phyloP scores from a whole-genome alignment of 2,113 vertebrate species.

The Xiphorhynchus elegans region DNA sequence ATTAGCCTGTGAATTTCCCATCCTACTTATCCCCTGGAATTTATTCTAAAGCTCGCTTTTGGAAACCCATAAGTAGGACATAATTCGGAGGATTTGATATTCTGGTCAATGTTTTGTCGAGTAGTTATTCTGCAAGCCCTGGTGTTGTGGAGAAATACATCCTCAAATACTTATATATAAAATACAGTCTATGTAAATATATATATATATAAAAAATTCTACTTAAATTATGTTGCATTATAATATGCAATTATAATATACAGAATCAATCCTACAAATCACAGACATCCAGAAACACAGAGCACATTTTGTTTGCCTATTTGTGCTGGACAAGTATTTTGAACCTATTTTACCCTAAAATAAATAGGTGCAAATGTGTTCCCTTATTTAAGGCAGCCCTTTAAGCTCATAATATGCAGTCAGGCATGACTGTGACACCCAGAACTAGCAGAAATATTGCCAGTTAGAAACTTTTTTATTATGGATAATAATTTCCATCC shows the following conservation, averaged over 20 bases:
- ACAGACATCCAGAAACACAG: background rate
- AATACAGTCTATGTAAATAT: fast-evolving
- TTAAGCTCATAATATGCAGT: fast-evolving
- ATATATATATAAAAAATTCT: background rate
- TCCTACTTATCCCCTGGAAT: conserved; percentile 74
- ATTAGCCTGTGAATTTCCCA: conserved; percentile 45
- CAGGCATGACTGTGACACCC: background rate
- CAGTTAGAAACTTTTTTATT: background rate
- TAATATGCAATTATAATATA: too few species aligned
- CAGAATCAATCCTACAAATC: background rate
- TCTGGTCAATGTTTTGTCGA: conserved; percentile 56
- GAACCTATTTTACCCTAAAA: background rate
- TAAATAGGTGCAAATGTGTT: fast-evolving
- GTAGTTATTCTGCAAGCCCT: conserved; percentile 35
- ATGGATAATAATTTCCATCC: background rate
- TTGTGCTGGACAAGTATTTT: background rate
- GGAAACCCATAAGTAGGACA: conserved; percentile 75
- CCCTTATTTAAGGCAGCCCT: background rate
- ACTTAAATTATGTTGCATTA: background rate
- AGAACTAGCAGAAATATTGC: background rate
- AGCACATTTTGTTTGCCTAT: background rate
- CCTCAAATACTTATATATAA: background rate
- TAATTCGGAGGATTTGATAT: conserved; percentile 73
- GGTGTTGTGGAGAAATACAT: background rate
- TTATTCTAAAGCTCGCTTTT: conserved; percentile 77